phyloP scores from a whole-genome alignment of 1,140 invertebrate genomes.

The Ceratina calcarata region DNA sequence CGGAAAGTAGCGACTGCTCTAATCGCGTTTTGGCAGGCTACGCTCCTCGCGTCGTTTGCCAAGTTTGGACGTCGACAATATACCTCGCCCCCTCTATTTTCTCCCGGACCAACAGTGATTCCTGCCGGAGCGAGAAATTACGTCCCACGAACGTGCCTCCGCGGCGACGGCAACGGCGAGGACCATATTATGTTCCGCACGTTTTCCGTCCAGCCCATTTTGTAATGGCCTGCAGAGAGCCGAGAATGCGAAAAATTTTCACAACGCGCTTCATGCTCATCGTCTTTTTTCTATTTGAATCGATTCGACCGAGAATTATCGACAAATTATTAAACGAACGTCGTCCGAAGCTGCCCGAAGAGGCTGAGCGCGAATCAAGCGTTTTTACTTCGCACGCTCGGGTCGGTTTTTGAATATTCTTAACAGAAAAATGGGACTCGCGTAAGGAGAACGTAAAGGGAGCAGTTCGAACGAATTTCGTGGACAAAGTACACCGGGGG shows the following conservation, averaged over 20 bases:
- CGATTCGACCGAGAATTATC: too few relatives aligned
- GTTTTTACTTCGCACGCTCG: too few relatives aligned
- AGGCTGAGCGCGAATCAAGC: too few relatives aligned
- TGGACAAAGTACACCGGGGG: background rate
- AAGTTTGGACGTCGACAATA: conserved; percentile 40
- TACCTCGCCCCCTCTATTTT: conserved; percentile 21
- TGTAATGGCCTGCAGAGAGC: conserved; percentile 23
- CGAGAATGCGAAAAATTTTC: conserved; percentile 36
- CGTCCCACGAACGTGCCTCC: conserved; percentile 37
- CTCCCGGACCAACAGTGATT: conserved; percentile 33
- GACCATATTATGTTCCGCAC: conserved; percentile 42
- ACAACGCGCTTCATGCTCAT: background rate
- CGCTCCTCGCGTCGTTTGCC: conserved; percentile 23
- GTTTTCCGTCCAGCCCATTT: conserved; percentile 33
- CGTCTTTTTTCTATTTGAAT: too few relatives aligned
- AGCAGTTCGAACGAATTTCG: background rate
- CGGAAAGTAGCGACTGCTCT: conserved; percentile 13
- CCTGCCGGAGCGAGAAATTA: conserved; percentile 42
- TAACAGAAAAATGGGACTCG: too few relatives aligned
- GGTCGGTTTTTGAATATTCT: too few relatives aligned
- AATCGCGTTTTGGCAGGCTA: conserved; percentile 44
- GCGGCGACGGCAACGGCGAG: background rate
- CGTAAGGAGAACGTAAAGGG: background rate
- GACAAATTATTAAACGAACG: too few relatives aligned
- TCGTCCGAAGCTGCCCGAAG: too few relatives aligned